Evolutionary conservation across 2,888 invertebrate species (phyloP).

Genomic region (Microctonus hyperodae): DNA sequence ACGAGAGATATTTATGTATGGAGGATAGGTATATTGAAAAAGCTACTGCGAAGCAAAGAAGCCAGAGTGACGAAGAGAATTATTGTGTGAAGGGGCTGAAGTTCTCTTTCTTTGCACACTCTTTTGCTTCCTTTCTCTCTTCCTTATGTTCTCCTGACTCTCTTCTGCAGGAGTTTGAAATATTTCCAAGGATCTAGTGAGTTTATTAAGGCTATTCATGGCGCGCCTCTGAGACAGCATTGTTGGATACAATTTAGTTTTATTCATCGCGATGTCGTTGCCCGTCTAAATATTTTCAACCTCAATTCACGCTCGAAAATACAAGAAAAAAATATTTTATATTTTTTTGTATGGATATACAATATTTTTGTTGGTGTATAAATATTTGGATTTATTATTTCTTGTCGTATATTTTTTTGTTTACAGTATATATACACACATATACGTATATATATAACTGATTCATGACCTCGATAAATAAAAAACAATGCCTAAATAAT

Average conservation of each 20-base stretch:
- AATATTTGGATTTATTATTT: constrained; percentile 18
- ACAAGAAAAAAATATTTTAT: neutral
- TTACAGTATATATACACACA: neutral
- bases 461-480: no score
- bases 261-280: constrained; percentile 63
- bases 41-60: neutral
- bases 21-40: no score
- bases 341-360: neutral
- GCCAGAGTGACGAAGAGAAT: neutral
- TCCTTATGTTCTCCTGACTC: constrained; percentile 20
- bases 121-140: neutral
- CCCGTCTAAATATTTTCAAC: constrained; percentile 62
- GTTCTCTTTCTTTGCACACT: constrained; percentile 7
- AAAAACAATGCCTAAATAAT: no score
- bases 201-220: constrained; percentile 70
- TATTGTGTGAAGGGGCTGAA: neutral
- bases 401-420: neutral
- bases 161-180: constrained; percentile 50
- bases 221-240: constrained; percentile 68
- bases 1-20: neutral
- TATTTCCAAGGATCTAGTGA: constrained; percentile 61
- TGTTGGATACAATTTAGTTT: constrained; percentile 71
- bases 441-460: no score
- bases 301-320: constrained; percentile 37
- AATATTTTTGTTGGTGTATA: neutral